Percentiles rank a stretch among this genome's conserved stretches.
phyloP scores from a whole-genome alignment of 1,140 invertebrate species.

The Aphaenogaster rudis region DNA sequence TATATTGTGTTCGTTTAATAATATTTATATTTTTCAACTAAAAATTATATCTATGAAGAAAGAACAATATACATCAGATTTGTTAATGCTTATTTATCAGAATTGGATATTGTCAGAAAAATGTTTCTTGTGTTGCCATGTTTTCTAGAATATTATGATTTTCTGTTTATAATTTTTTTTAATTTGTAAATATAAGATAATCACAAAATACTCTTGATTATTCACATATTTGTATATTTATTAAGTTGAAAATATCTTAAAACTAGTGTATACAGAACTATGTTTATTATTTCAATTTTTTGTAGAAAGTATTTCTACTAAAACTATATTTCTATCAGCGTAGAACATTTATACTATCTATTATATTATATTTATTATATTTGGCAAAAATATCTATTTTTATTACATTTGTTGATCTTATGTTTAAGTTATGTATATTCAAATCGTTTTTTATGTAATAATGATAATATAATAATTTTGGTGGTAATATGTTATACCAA shows the following conservation, averaged over 20 bases:
- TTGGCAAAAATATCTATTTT: constrained; percentile 37
- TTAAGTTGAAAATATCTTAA: constrained; percentile 42
- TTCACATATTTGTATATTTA: constrained; percentile 62
- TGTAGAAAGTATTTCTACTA: background rate
- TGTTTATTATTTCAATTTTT: constrained; percentile 3
- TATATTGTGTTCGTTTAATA: constrained; percentile 66
- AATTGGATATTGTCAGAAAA: constrained; percentile 43
- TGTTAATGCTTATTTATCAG: constrained; percentile 46
- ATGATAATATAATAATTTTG: constrained; percentile 17
- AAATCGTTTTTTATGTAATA: constrained; percentile 27
- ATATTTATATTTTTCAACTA: constrained; percentile 56
- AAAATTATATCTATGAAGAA: constrained; percentile 55
- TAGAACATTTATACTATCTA: constrained; percentile 21
- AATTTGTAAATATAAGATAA: constrained; percentile 55
- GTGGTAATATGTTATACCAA: constrained; percentile 22
- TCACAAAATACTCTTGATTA: constrained; percentile 71
- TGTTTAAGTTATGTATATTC: constrained; percentile 30
- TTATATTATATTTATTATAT: constrained; percentile 11
- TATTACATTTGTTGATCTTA: constrained; percentile 38
- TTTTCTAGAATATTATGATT: constrained; percentile 42
- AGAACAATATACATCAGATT: constrained; percentile 60
- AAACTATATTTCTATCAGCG: background rate
- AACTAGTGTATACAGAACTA: constrained; percentile 42
- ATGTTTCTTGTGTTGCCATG: constrained; percentile 68
- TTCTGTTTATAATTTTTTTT: constrained; percentile 26